Evolutionary conservation across 2,113 vertebrate species (phyloP), one percentile per base, ranked within the genome.

Genomic region (Chaenocephalus aceratus): DNA sequence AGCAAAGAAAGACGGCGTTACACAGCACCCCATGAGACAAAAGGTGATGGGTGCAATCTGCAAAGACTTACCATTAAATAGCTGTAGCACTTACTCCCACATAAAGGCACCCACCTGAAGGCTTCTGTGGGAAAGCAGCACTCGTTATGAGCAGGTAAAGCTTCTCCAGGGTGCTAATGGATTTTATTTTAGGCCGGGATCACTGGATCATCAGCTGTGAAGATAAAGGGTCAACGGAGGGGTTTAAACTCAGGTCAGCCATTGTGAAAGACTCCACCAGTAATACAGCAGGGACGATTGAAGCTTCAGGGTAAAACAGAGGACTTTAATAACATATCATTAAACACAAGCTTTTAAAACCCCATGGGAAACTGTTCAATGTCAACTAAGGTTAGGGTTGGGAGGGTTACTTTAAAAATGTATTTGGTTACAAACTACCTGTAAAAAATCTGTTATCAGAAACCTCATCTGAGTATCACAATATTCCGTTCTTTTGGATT

Each of bases 161-260:
- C 72, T 66, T 73, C 59, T 84, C 67, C 11, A 56, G 69, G 83
- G 75, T 58, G 48, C 64, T 80, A 76, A 92, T 86, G 82, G 83
- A 90, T 85, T 88, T 88, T 41, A 41, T 41, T 80, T 86, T 58
- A 80, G 82, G 34, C 79, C 65, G 34, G 66, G 80, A 86, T 86
- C 83, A 83, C 41, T 68, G 61, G 84, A 75, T 88, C 78, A 86
- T 66, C 70, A 77, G 84, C 71, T 59, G 71, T 83, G 81, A 81
- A 82, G 67, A 88, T 77, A 79, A 81, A 34, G 78, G 77, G 71
- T 89, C 81, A 86, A 81, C 91, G 41, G 73, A 79, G 77, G 74
- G 73, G 72, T 77, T 84, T 69, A 66, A 87, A 75, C 53, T 61
- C 3, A 13, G 77, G 77, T 86, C 79, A 79, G 21, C 53, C 10